These are phyloP conservation scores for Sebastes jordani DNA, from an alignment of 2,797 vertebrate species.

Conservation along the genomic window DNA sequence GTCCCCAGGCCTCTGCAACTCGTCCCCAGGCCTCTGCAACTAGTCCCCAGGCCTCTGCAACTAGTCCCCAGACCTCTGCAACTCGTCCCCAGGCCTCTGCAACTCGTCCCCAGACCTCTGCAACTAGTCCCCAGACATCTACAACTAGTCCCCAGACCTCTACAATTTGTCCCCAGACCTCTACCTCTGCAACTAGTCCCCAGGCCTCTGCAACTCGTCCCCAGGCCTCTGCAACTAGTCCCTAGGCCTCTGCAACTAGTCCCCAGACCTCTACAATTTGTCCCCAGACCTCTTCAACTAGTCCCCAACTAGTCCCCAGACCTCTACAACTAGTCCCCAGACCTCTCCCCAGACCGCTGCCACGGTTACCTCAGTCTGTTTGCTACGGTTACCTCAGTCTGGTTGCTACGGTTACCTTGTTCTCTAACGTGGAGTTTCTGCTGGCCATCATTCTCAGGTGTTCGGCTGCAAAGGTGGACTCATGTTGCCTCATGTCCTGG, in stretches of 20 bases:
- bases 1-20: too few relatives aligned
- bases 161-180: not conserved
- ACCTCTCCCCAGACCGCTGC: too few relatives aligned
- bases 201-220: not conserved
- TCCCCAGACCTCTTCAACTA: too few relatives aligned
- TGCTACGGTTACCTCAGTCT: too few relatives aligned
- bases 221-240: not conserved
- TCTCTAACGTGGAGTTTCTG: constrained; percentile 89
- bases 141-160: not conserved
- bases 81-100: too few relatives aligned
- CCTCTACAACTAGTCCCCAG: constrained; percentile 10
- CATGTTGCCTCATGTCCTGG: constrained; percentile 94
- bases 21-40: not conserved
- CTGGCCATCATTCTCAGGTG: constrained; percentile 92
- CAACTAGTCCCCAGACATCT: not conserved
- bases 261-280: too few relatives aligned
- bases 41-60: too few relatives aligned
- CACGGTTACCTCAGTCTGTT: too few relatives aligned
- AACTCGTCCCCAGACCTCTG: not conserved
- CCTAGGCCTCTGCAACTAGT: constrained; percentile 5
- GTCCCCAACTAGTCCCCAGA: not conserved
- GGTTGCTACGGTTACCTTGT: constrained; percentile 85
- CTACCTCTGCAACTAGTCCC: not conserved
- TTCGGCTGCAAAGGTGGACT: constrained; percentile 90
- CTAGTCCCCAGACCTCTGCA: too few relatives aligned